Percentiles rank a stretch among this genome's conserved stretches.
Conservation (phyloP, 2,888 invertebrate genomes). For the Nephrotoma appendiculata region DNA sequence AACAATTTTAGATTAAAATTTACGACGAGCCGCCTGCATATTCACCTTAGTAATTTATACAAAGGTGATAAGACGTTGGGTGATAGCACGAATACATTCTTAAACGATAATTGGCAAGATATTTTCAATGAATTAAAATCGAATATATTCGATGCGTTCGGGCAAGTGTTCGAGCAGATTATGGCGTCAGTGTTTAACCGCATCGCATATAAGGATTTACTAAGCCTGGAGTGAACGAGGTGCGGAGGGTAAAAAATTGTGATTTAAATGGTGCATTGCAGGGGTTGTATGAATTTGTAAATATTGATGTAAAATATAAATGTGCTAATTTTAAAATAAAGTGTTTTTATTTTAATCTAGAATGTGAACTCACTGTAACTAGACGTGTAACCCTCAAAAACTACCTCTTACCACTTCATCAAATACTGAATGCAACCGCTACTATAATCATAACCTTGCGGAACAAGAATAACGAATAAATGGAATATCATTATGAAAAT, state of each 20-base stretch:
- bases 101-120: conserved; percentile 7
- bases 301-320: too few relatives aligned
- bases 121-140: background rate
- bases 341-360: too few relatives aligned
- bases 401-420: too few relatives aligned
- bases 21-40: background rate
- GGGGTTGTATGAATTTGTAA: too few relatives aligned
- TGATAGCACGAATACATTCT: conserved; percentile 2
- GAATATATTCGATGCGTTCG: background rate
- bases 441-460: too few relatives aligned
- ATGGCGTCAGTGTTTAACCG: conserved; percentile 20
- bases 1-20: background rate
- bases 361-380: too few relatives aligned
- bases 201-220: conserved; percentile 21
- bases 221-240: background rate
- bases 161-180: conserved; percentile 17
- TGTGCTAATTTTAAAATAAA: too few relatives aligned
- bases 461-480: too few relatives aligned
- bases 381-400: too few relatives aligned
- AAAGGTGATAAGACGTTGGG: conserved; percentile 9
- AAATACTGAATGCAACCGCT: too few relatives aligned
- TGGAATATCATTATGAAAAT: too few relatives aligned
- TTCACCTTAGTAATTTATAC: conserved; percentile 9
- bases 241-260: background rate
- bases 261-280: background rate